Conservation (phyloP, 1,140 invertebrate species). For the Pygmarrhopalites habei region DNA sequence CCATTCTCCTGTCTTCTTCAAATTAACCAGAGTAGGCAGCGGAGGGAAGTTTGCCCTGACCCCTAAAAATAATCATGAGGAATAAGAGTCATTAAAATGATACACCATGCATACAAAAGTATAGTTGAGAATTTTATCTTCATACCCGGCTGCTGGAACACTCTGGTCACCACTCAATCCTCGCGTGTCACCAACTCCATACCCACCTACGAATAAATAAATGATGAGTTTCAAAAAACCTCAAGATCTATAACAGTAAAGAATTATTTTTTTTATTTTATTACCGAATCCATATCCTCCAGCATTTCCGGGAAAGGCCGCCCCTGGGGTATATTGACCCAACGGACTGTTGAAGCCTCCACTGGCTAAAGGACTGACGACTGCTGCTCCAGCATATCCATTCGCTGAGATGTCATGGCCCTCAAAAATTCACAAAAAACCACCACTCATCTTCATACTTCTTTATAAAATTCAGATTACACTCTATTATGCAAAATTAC, state of each 20-base stretch:
- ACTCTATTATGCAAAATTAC: too few species aligned
- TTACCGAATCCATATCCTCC: constrained; percentile 23
- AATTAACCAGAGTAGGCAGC: too few species aligned
- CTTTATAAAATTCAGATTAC: too few species aligned
- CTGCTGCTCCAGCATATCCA: constrained; percentile 31
- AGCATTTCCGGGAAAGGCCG: constrained; percentile 21
- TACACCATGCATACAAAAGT: too few species aligned
- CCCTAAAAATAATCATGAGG: too few species aligned
- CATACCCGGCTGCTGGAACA: constrained; percentile 27
- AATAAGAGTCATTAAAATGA: too few species aligned
- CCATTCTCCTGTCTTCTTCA: too few species aligned
- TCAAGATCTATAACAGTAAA: neutral
- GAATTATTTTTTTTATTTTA: too few species aligned
- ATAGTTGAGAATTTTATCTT: too few species aligned
- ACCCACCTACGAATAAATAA: constrained; percentile 28
- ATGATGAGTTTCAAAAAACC: neutral
- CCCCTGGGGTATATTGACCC: constrained; percentile 14
- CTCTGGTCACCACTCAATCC: constrained; percentile 18
- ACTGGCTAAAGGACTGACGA: constrained; percentile 18
- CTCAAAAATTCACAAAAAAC: too few species aligned
- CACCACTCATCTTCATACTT: too few species aligned
- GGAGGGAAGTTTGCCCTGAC: too few species aligned
- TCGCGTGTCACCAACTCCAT: constrained; percentile 22
- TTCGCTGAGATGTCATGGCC: constrained; percentile 29
- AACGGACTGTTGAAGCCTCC: constrained; percentile 31